phyloP scores from a whole-genome alignment of 2,888 invertebrate species.

The Steinernema scapterisci region DNA sequence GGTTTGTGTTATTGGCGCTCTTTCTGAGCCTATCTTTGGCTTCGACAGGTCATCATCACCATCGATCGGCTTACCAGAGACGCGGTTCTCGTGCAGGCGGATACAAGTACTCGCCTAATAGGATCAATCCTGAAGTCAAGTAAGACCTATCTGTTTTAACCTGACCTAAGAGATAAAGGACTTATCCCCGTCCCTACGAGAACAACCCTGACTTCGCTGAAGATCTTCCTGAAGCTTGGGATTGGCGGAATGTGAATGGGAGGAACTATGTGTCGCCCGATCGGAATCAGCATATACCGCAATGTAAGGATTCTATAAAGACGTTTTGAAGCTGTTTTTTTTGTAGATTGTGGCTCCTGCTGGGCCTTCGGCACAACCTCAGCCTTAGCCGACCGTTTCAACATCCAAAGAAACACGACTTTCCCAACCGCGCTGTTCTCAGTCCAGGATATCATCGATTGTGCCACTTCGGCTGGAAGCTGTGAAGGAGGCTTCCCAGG shows the following conservation, averaged over 20 bases:
- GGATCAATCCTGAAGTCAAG: too few species aligned
- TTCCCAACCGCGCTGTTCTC: constrained; percentile 66
- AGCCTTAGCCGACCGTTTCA: constrained; percentile 70
- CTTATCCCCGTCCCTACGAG: constrained; percentile 3
- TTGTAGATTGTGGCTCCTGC: constrained; percentile 69
- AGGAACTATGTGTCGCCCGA: constrained; percentile 69
- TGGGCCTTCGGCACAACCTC: constrained; percentile 70
- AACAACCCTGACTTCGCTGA: constrained; percentile 12
- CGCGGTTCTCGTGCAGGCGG: too few species aligned
- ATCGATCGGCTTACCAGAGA: too few species aligned
- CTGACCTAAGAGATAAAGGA: too few species aligned
- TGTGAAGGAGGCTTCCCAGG: constrained; percentile 65
- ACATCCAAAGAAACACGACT: constrained; percentile 68
- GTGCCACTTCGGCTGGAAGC: constrained; percentile 68
- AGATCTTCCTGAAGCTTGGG: constrained; percentile 65
- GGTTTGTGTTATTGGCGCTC: too few species aligned
- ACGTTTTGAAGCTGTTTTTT: neutral
- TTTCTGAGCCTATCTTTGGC: too few species aligned
- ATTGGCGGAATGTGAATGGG: constrained; percentile 70
- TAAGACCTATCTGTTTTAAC: too few species aligned
- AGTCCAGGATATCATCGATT: constrained; percentile 69
- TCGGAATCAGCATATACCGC: constrained; percentile 70
- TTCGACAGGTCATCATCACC: too few species aligned
- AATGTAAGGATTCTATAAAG: too few species aligned
- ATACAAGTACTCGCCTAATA: too few species aligned